Conservation (phyloP, 2,113 vertebrate genomes). For the Nymphicus hollandicus region DNA sequence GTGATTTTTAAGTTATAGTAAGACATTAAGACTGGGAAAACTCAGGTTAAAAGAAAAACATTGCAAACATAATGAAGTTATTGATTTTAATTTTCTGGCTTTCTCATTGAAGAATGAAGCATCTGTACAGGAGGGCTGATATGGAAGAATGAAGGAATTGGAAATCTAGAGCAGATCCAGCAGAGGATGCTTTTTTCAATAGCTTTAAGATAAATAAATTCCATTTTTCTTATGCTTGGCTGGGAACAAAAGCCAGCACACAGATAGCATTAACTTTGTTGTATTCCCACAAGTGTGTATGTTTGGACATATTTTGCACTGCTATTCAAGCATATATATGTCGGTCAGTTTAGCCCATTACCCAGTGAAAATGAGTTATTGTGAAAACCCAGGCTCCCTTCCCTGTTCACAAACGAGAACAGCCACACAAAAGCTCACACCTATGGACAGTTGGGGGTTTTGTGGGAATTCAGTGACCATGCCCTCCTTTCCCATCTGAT, state of each 20-base stretch:
- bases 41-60: conserved; percentile 52
- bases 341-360: not conserved
- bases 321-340: not conserved
- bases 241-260: not conserved
- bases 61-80: conserved; percentile 85
- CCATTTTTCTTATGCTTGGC: not conserved
- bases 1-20: conserved; percentile 34
- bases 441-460: accelerated
- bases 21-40: conserved; percentile 63
- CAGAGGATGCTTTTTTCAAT: conserved; percentile 24
- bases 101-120: conserved; percentile 55
- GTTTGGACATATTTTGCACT: not conserved
- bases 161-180: conserved; percentile 10
- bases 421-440: not conserved
- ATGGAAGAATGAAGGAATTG: conserved; percentile 11
- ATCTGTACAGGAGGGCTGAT: conserved; percentile 3
- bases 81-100: conserved; percentile 87
- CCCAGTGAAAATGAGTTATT: not conserved
- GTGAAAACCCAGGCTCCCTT: not conserved
- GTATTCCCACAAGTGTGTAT: not conserved
- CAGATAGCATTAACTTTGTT: not conserved
- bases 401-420: not conserved
- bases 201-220: conserved; percentile 26
- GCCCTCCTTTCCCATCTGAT: not conserved
- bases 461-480: not conserved